Evolutionary conservation across 2,797 vertebrate species (phyloP), one percentile per base, ranked within the genome.

Genomic region (Darevskia nairensis): DNA sequence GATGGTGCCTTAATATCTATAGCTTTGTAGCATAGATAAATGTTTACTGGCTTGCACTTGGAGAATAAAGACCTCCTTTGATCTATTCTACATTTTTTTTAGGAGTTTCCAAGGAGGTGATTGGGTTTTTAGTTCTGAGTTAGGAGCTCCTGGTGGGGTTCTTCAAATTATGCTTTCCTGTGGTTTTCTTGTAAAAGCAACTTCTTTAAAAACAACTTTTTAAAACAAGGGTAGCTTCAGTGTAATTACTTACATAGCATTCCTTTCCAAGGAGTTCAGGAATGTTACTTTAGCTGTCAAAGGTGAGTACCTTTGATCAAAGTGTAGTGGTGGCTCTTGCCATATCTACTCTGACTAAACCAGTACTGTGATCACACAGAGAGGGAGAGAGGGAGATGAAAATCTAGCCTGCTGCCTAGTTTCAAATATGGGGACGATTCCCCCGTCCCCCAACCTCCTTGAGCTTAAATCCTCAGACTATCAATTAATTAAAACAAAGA

Each of bases 181-280:
- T 72, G 82, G 82, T 88, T 88, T 88, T 84, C 84, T 27, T 88
- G 82, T 82, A 84, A 64, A 59, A 71, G 55, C 80, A 82, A 88
- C 68, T 55, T 55, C 50, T 55, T 55, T 74, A 29, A 79, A 50
- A 41, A n/a, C 71, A 71, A 80, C 68, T 71, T 79, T 79, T 88
- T 84, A 23, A 50, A 61, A 27, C 64, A 80, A 84, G 76, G 50
- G 79, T 71, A 44, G 17, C 35, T 84, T 78, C 75, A 35, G 5
- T 69, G 66, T 35, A 72, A 50, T 79, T 69, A 19, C 41, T 29
- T 71, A 50, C 29, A 21, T 6, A 39, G n/a, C 44, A 21, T 61
- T n/a, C 10, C 27, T 79, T 79, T 78, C 29, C 19, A 39, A 71
- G 64, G 69, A 71, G n/a, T 39, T 80, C n/a, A 35, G 17, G 44